Base-by-base conservation (phyloP, 2,113 vertebrate genomes). In the Trichomycterus rosablanca region DNA sequence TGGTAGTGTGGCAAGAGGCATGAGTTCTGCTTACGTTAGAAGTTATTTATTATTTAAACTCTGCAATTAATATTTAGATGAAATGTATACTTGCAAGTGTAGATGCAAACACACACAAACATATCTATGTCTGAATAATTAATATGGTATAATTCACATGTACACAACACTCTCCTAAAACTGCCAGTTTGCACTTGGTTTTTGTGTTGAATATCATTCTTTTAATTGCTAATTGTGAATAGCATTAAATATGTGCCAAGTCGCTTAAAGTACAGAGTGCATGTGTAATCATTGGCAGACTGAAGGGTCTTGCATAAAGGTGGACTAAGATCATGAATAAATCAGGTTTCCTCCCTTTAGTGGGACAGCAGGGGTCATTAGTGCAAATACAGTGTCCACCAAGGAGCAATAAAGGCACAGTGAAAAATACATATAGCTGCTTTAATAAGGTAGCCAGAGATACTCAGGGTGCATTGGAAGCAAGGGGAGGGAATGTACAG, bases 381-480 rank as follows among this genome's bases (percentile, higher is more conserved):
- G 73, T 79, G 72, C 65, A 72, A 79, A 74, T 70, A 56, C 67
- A 70, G 53, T 68, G 66, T 61, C 65, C 76, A 73, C 75, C 78
- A 81, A 84, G 72, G 75, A 81, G 76, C 77, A 79, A 75, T 71
- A 76, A 83, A 76, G 59, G 59, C 19, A 66, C 39, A 16, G 44
- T 55, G 40, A 46, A 74, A 79, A 85, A 81, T 77, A 72, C 76
- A 87, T 84, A 82, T 86, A 78, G 68, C 66, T 57, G 55, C 70
- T 81, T 86, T 80, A 84, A 84, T 83, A 78, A 83, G 74, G 55
- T 79, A 75, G 63, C 74, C 67, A 74, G 62, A 32, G 50, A n/a
- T n/a, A 46, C 58, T 52, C 57, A 58, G 71, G 59, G 5, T 70
- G 61, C 65, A 40, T 55, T 37, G 57, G 50, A 56, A 73, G 67